Conservation (phyloP, 2,113 vertebrate species). For the Synodontis membranacea region DNA sequence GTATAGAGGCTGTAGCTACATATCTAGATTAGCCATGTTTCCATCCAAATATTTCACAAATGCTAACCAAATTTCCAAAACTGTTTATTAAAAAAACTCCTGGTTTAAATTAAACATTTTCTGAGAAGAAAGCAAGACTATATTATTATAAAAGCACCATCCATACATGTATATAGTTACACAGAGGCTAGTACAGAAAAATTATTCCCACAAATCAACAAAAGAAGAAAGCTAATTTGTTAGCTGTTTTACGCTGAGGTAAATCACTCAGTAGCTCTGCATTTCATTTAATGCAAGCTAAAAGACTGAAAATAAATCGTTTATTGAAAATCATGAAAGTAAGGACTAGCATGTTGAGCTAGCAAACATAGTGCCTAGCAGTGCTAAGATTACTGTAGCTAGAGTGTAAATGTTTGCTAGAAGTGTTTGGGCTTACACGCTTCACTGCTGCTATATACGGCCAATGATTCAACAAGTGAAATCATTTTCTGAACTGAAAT, state of each 20-base stretch:
- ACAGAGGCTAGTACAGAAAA: neutral
- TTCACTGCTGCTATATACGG: neutral
- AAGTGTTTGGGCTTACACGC: neutral
- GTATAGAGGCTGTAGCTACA: neutral
- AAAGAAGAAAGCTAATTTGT: neutral
- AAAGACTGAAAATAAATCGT: neutral
- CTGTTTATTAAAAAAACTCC: neutral
- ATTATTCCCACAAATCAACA: neutral
- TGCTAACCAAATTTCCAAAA: neutral
- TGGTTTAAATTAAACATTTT: neutral
- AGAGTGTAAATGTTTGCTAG: neutral
- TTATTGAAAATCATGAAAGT: neutral
- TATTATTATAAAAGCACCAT: too few species aligned
- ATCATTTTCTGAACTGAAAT: neutral
- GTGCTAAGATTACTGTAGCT: neutral
- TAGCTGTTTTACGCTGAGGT: neutral
- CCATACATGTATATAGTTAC: neutral
- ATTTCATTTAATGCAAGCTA: neutral
- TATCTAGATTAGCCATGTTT: neutral
- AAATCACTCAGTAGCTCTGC: neutral
- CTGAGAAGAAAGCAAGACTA: too few species aligned
- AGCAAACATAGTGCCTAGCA: neutral
- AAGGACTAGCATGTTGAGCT: neutral
- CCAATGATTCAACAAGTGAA: neutral
- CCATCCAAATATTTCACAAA: neutral